Percentiles rank a stretch among this genome's conserved stretches.
Evolutionary conservation across 2,797 vertebrate species (phyloP).

Genomic region (Ciconia nigra): DNA sequence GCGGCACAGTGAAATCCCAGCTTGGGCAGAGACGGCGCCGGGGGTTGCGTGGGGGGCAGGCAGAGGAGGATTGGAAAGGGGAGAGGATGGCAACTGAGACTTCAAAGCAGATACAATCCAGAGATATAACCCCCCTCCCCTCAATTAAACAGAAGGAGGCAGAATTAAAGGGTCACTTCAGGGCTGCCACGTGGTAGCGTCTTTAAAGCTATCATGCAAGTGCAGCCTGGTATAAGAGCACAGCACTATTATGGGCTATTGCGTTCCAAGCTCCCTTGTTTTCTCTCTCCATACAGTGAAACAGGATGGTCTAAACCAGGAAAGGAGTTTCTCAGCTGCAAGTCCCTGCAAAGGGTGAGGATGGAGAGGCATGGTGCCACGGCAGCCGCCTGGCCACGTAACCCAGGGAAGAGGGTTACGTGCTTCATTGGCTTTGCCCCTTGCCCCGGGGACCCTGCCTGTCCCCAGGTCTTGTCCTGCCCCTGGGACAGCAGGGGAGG

Average conservation of each 20-base stretch:
- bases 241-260: not conserved
- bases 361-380: not conserved
- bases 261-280: not conserved
- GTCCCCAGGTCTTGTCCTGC: not conserved
- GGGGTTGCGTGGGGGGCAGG: rapidly evolving
- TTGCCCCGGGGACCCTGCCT: not conserved
- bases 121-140: not conserved
- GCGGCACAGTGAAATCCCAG: not conserved
- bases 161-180: conserved; percentile 45
- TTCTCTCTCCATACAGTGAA: not conserved
- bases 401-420: not conserved
- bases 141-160: not conserved
- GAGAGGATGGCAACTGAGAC: not conserved
- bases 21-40: rapidly evolving
- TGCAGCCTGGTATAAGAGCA: not conserved
- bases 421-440: not conserved
- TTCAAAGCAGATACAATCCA: not conserved
- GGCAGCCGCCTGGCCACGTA: rapidly evolving
- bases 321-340: not conserved
- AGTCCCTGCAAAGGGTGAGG: not conserved
- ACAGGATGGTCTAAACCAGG: not conserved
- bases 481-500: not conserved
- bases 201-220: not conserved
- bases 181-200: not conserved
- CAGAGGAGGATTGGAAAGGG: not conserved